Evolutionary conservation across 1,140 invertebrate genomes (phyloP).

Genomic region (Rhizoglyphus robini): DNA sequence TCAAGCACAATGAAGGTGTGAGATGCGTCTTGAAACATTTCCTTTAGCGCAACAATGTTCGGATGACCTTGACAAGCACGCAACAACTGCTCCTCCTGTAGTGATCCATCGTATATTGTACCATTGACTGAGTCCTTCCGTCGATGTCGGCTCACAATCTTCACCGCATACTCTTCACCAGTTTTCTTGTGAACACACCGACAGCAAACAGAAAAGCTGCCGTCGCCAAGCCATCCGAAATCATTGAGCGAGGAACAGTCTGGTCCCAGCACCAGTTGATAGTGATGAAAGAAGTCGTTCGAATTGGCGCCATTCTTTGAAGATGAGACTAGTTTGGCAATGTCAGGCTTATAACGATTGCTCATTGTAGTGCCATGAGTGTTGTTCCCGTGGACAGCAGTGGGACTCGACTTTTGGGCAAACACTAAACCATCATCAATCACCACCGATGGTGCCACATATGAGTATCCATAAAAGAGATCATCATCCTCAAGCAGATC

Average conservation of each 20-base stretch:
- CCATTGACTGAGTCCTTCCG: slow-evolving; percentile 48
- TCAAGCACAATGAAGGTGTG: slow-evolving; percentile 77
- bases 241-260: neutral
- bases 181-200: slow-evolving; percentile 59
- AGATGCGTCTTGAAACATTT: slow-evolving; percentile 64
- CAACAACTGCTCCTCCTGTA: slow-evolving; percentile 58
- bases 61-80: slow-evolving; percentile 67
- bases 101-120: neutral
- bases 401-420: slow-evolving; percentile 51
- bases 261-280: slow-evolving; percentile 45
- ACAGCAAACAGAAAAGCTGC: slow-evolving; percentile 73
- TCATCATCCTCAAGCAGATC: slow-evolving; percentile 69
- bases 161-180: slow-evolving; percentile 66
- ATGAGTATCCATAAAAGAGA: slow-evolving; percentile 87
- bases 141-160: slow-evolving; percentile 58
- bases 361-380: neutral
- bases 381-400: slow-evolving; percentile 34
- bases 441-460: slow-evolving; percentile 78
- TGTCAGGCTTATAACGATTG: slow-evolving; percentile 2
- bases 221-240: slow-evolving; percentile 59
- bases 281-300: slow-evolving; percentile 66
- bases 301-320: slow-evolving; percentile 37
- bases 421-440: slow-evolving; percentile 59
- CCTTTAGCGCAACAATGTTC: slow-evolving; percentile 70
- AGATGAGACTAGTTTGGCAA: slow-evolving; percentile 22